Percentiles rank a stretch among this genome's conserved stretches.
Conservation (phyloP, 2,113 vertebrate species). For the Scartelaos histophorus region DNA sequence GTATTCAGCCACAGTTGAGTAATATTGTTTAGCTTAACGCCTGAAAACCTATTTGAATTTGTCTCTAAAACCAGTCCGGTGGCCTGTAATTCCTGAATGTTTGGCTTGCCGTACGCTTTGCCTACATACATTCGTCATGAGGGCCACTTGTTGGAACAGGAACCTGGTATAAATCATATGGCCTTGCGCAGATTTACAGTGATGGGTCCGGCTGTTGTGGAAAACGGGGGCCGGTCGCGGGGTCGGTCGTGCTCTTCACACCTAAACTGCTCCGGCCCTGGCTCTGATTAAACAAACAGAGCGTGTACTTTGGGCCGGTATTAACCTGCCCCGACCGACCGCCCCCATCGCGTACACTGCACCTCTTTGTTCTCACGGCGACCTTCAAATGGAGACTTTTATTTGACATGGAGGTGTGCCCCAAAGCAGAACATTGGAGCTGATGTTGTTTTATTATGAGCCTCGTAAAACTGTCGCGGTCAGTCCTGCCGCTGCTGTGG, state of each 20-base stretch:
- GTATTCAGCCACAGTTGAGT: constrained; percentile 1
- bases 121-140: constrained; percentile 39
- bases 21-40: constrained; percentile 8
- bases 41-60: not conserved
- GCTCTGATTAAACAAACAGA: constrained; percentile 37
- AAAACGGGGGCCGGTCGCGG: not conserved
- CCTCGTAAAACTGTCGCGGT: constrained; percentile 58
- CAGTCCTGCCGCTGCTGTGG: constrained; percentile 35
- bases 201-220: constrained; percentile 42
- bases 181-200: constrained; percentile 39
- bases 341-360: constrained; percentile 43
- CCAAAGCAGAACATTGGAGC: constrained; percentile 46
- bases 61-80: not conserved
- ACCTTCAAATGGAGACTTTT: constrained; percentile 67
- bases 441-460: constrained; percentile 59
- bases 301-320: constrained; percentile 1
- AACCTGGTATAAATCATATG: constrained; percentile 53
- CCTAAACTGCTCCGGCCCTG: constrained; percentile 15
- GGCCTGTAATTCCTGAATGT: not conserved
- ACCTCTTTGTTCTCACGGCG: constrained; percentile 54
- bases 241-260: constrained; percentile 3
- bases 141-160: constrained; percentile 42
- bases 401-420: constrained; percentile 63
- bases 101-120: not conserved
- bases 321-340: constrained; percentile 8